These are phyloP conservation scores for Trichonephila inaurata DNA, from an alignment of 1,140 invertebrate species.

Conservation along the genomic window DNA sequence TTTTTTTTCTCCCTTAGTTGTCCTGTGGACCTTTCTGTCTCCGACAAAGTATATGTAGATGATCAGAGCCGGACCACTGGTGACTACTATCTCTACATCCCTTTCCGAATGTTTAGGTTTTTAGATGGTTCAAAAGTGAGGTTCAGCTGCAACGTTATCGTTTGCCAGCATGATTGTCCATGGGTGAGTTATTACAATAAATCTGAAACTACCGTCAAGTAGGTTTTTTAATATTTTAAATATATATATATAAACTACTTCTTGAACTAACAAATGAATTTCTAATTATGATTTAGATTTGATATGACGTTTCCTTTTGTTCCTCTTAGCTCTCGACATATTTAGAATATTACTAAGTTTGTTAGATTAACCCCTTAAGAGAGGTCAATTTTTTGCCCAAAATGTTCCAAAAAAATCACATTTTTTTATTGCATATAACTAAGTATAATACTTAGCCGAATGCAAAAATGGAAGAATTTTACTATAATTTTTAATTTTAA, in stretches of 20 bases:
- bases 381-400: no score
- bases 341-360: no score
- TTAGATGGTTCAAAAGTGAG: conserved; percentile 62
- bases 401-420: no score
- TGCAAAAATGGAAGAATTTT: no score
- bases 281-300: no score
- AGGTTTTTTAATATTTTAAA: background rate
- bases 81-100: conserved; percentile 72
- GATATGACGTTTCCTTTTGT: no score
- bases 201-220: background rate
- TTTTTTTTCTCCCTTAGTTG: conserved; percentile 45
- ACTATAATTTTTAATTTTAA: no score
- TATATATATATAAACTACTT: background rate
- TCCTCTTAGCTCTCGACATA: no score
- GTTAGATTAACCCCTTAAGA: no score
- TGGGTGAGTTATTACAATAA: conserved; percentile 31
- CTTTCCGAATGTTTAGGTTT: conserved; percentile 72
- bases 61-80: conserved; percentile 74
- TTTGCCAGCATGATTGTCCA: conserved; percentile 73
- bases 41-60: conserved; percentile 70
- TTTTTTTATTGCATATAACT: no score
- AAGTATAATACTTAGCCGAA: no score
- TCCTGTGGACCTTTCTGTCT: conserved; percentile 54
- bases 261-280: no score
- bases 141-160: conserved; percentile 71